Percentiles rank a stretch among this genome's conserved stretches.
Conservation (phyloP, 2,113 vertebrate species). For the Psephotus haematonotus region DNA sequence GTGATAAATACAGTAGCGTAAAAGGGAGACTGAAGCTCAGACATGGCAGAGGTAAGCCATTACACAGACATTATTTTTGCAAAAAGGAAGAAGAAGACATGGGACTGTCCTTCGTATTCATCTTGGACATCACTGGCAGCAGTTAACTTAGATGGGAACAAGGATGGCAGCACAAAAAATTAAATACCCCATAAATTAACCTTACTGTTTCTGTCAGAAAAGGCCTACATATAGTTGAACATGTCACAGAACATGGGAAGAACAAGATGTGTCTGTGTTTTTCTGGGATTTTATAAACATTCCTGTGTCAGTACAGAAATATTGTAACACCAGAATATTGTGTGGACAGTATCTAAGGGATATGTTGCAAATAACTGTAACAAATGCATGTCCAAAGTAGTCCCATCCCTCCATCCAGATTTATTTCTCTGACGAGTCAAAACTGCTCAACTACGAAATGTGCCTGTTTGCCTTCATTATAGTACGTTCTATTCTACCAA, state of each 20-base stretch:
- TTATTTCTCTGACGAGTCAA: background rate
- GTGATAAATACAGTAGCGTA: background rate
- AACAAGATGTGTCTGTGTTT: background rate
- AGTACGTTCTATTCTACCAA: background rate
- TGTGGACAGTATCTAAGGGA: background rate
- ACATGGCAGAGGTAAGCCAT: background rate
- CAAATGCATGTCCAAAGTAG: background rate
- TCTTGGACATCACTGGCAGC: background rate
- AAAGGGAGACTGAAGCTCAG: background rate
- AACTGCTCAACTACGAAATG: background rate
- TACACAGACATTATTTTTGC: background rate
- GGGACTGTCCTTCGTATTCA: background rate
- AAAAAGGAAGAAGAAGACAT: background rate
- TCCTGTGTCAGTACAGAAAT: background rate
- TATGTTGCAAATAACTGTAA: background rate
- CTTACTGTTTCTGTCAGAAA: background rate
- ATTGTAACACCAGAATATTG: background rate
- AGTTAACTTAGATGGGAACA: background rate
- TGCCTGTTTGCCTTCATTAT: background rate
- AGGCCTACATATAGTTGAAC: background rate
- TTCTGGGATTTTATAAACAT: background rate
- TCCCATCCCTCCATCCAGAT: background rate
- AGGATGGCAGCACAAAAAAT: background rate
- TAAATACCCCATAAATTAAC: background rate
- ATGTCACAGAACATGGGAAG: background rate